These are phyloP conservation scores for Trematocara zebra DNA, from an alignment of 2,113 vertebrate species.

Conservation along the genomic window DNA sequence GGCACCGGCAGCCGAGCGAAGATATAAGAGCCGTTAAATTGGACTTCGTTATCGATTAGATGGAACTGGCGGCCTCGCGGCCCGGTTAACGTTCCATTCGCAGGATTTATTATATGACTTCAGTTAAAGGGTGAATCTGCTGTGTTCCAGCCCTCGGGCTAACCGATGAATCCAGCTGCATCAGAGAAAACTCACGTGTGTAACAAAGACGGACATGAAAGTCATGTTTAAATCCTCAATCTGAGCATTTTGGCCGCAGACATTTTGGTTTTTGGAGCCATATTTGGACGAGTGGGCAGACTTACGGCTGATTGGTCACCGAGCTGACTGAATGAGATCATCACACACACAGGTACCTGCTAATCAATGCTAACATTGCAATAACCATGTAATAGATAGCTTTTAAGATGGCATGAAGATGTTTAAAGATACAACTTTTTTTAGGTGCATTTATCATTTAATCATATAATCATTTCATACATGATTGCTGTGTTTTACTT, in stretches of 20 bases:
- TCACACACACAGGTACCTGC: not conserved
- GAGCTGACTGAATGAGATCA: not conserved
- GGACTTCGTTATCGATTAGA: not conserved
- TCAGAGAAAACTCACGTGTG: not conserved
- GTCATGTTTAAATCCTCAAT: not conserved
- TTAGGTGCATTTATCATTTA: too few relatives aligned
- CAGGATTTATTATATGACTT: not conserved
- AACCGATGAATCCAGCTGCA: not conserved
- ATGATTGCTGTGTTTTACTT: too few relatives aligned
- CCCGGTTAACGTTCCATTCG: accelerated
- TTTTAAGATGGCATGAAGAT: too few relatives aligned
- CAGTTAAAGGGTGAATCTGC: not conserved
- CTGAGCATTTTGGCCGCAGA: not conserved
- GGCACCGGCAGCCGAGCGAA: not conserved
- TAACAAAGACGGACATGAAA: not conserved
- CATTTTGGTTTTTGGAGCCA: not conserved
- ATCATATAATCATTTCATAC: too few relatives aligned
- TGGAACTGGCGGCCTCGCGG: too few relatives aligned
- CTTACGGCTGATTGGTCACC: not conserved
- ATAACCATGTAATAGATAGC: too few relatives aligned
- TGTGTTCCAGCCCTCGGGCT: not conserved
- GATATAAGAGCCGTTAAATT: not conserved
- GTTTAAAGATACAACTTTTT: too few relatives aligned
- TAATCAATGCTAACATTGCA: not conserved
- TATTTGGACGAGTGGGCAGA: not conserved